Percentiles rank a stretch among this genome's conserved stretches.
Evolutionary conservation across 92 coral and sea anemone genomes (phyloP).

Genomic region (Zoanthus solanderi): DNA sequence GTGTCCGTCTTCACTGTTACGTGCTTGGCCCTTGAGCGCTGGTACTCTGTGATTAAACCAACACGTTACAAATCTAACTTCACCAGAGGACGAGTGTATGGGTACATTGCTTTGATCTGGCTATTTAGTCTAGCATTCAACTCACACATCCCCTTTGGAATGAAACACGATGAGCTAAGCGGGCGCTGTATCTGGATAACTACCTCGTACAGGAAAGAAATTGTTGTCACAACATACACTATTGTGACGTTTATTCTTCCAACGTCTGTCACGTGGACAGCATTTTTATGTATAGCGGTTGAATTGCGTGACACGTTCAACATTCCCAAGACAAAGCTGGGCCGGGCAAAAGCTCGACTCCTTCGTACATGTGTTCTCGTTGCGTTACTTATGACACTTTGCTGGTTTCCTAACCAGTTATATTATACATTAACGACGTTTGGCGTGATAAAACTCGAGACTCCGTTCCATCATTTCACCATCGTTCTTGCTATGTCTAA

Average conservation of each 20-base stretch:
- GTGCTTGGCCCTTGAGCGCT: conserved; percentile 45
- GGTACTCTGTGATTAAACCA: conserved; percentile 46
- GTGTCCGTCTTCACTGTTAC: conserved; percentile 50
- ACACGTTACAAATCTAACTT: conserved; percentile 23
- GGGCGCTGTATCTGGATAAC: conserved; percentile 59
- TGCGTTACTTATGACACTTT: conserved; percentile 70
- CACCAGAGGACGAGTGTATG: conserved; percentile 51
- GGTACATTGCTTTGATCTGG: conserved; percentile 63
- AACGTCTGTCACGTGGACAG: conserved; percentile 68
- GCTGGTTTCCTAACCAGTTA: conserved; percentile 92
- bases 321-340: conserved; percentile 34
- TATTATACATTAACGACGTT: conserved; percentile 68
- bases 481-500: conserved; percentile 77
- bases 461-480: conserved; percentile 73
- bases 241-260: conserved; percentile 78
- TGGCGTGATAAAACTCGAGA: conserved; percentile 60
- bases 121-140: conserved; percentile 56
- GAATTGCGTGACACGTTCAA: conserved; percentile 60
- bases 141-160: conserved; percentile 53
- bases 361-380: conserved; percentile 74
- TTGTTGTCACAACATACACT: conserved; percentile 34
- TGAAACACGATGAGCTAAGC: conserved; percentile 56
- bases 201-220: conserved; percentile 14
- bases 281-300: conserved; percentile 66
- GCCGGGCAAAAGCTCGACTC: conserved; percentile 52